Base-by-base conservation (phyloP, 2,888 invertebrate species). In the Erpobdella octoculata region DNA sequence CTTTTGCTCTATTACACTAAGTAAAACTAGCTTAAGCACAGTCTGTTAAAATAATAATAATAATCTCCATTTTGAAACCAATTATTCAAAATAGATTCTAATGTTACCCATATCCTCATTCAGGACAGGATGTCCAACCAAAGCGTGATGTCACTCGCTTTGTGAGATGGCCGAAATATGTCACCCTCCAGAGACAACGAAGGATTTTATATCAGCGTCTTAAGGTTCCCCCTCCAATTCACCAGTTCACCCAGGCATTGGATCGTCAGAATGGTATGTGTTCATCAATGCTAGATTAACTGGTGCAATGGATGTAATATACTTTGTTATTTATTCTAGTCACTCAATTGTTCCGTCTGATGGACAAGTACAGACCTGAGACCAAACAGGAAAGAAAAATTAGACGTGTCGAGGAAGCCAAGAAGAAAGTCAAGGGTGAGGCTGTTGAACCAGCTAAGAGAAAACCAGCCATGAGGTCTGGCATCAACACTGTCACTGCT, bases 111-210 rank as follows among this genome's bases (percentile, higher is more conserved):
- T n/a, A n/a, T n/a, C n/a, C n/a, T n/a, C n/a, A n/a, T n/a, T n/a
- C 74, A 95, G 95, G 97, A 79, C 96, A 97, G 85, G 94, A 95
- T 82, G 92, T 98, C 82, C 97, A 97, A 86, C 98, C 98, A 71
- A 92, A 92, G 78, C 90, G 97, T 81, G 97, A 99, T 84, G 86
- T 99, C 78, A 95, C 93, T 78, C 89, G 98, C 76, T 99, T 98
- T 83, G 97, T 98, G 71, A 89, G 89, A 89, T 99, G 98, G 98
- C 98, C 98, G 78, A 95, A 95, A 85, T 98, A 99, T 86, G 93
- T 99, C 83, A 90, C 96, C 78, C 90, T 98, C 77, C 98, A 98
- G 85, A 89, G 98, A 59, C 97, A 98, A 83, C 91, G 91, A 85
- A 91, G 95, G 65, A 92, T 98, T 74, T 88, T 99, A 41, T 91